Base-by-base conservation (phyloP, 2,888 invertebrate species). In the Nyleta sp. region DNA sequence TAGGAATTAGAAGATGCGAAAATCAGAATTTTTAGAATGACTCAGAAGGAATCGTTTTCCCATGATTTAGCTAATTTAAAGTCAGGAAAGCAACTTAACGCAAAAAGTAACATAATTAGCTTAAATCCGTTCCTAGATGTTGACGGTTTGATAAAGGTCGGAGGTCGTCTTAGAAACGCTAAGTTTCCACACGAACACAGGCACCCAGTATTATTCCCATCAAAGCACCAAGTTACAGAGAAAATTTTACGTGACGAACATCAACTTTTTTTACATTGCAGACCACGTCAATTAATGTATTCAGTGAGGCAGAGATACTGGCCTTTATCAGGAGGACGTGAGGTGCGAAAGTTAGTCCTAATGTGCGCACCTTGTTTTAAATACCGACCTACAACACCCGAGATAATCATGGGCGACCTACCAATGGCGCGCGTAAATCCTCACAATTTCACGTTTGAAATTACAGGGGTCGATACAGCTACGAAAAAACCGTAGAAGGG, bases 51-150 rank as follows among this genome's bases (percentile, higher is more conserved):
- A 15, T 22, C 40, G 8, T 55, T 55, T 40, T 8, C 38, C 6
- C 38, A n/a, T 15, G 55, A 55, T 22, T 22, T 38, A 24, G 24
- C 10, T 13, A 18, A 15, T 3, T n/a, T 55, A 8, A n/a, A 8
- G 0, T 31, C 31, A 0, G 40, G 7, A 55, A 15, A 6, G 1
- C 22, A 38, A 55, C 7, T 55, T 3, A n/a, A 17, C 17, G 35
- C 13, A 11, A 53, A 53, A 53, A 53, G 35, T 53, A 28, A 48
- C 20, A 18, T 53, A 2, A 6, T 35, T n/a, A 4, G 18, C 11
- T 20, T 53, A 18, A 18, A 53, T n/a, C 35, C 53, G n/a, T 35
- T 53, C 20, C 20, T 57, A n/a, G 57, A 57, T 10, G 15, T 28
- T 5, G 57, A 42, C 17, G 42, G 28, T 8, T 17, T 57, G 11